phyloP scores from a whole-genome alignment of 2,888 invertebrate genomes.

The Agrotis exclamationis region DNA sequence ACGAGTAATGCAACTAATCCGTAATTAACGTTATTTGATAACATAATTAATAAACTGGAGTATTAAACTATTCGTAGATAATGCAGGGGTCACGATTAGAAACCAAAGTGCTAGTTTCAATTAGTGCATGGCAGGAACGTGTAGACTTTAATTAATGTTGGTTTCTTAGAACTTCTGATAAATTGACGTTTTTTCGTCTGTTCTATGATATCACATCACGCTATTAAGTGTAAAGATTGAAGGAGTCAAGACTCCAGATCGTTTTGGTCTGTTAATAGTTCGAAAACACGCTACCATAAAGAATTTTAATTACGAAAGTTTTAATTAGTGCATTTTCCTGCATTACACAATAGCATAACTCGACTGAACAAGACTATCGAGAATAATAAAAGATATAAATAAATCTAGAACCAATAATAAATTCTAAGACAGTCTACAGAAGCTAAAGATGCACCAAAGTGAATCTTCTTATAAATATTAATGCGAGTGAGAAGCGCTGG shows the following conservation, averaged over 20 bases:
- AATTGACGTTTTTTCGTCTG: conserved; percentile 44
- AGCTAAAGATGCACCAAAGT: conserved; percentile 27
- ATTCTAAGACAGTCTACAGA: conserved; percentile 10
- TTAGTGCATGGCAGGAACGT: conserved; percentile 44
- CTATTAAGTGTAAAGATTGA: conserved; percentile 21
- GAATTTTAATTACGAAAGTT: conserved; percentile 41
- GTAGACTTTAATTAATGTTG: conserved; percentile 48
- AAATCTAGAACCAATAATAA: conserved; percentile 1
- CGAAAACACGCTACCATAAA: conserved; percentile 49
- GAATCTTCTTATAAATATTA: conserved; percentile 48
- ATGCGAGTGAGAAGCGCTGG: conserved; percentile 59
- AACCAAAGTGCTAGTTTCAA: conserved; percentile 54
- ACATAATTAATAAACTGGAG: conserved; percentile 54
- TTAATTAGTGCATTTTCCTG: conserved; percentile 34
- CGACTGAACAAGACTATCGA: not conserved
- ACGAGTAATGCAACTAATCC: conserved; percentile 58
- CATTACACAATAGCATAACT: conserved; percentile 10
- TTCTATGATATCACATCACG: conserved; percentile 52
- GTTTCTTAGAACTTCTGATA: conserved; percentile 59
- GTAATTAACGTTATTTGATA: conserved; percentile 46
- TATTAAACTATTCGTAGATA: conserved; percentile 60
- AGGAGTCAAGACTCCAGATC: conserved; percentile 42
- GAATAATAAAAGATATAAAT: not conserved
- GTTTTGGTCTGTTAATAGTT: conserved; percentile 41
- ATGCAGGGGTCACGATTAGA: conserved; percentile 55